Conservation (phyloP, 2,888 invertebrate genomes). For the Temnothorax unifasciatus region DNA sequence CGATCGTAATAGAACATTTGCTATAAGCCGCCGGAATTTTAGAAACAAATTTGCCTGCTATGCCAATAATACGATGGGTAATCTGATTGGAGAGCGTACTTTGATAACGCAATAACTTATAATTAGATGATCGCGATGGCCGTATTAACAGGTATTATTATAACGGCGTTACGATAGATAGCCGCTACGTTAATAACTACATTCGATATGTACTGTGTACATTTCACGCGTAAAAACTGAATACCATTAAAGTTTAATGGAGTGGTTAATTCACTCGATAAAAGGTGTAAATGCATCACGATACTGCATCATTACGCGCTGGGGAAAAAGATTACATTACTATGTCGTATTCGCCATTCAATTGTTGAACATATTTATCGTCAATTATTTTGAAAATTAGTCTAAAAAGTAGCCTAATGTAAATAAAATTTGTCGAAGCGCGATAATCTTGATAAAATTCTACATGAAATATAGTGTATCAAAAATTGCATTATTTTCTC, state of each 20-base stretch:
- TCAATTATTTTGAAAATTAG: neutral
- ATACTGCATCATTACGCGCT: constrained; percentile 50
- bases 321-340: constrained; percentile 46
- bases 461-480: neutral
- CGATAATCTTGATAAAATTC: neutral
- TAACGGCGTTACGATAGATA: constrained; percentile 75
- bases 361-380: constrained; percentile 26
- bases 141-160: constrained; percentile 76
- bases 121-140: constrained; percentile 74
- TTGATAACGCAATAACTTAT: constrained; percentile 73
- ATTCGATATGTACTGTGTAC: constrained; percentile 63
- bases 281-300: constrained; percentile 72
- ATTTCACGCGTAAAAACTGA: constrained; percentile 71
- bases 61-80: constrained; percentile 63
- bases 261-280: constrained; percentile 70
- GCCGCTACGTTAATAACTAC: constrained; percentile 71
- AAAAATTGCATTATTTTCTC: neutral
- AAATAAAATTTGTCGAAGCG: neutral
- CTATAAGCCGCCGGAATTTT: constrained; percentile 46
- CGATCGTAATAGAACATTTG: constrained; percentile 37
- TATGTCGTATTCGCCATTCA: constrained; percentile 3
- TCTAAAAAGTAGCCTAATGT: neutral
- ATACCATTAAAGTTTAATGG: constrained; percentile 76
- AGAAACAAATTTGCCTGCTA: constrained; percentile 59
- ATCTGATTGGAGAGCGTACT: constrained; percentile 69